phyloP scores from a whole-genome alignment of 2,113 vertebrate genomes.

The Otus sunia region DNA sequence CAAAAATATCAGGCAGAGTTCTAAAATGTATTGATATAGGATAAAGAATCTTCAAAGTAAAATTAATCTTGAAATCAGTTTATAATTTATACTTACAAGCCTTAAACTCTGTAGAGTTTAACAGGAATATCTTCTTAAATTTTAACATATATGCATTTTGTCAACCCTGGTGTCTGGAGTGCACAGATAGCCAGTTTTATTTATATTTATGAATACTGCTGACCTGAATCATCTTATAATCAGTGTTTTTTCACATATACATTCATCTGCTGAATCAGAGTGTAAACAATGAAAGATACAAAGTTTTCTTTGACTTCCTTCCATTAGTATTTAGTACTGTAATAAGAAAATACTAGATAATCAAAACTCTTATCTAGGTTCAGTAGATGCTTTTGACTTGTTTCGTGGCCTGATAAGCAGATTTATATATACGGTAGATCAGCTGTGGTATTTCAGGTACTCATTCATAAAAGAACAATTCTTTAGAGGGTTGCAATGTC shows the following conservation, averaged over 20 bases:
- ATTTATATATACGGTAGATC: neutral
- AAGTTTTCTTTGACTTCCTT: neutral
- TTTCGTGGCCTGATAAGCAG: neutral
- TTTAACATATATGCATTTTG: neutral
- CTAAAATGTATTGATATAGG: neutral
- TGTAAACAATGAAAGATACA: neutral
- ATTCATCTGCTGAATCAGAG: neutral
- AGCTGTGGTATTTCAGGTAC: neutral
- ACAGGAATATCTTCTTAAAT: neutral
- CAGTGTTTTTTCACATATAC: neutral
- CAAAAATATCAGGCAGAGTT: neutral
- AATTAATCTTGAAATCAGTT: neutral
- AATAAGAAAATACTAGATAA: neutral
- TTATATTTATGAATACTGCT: neutral
- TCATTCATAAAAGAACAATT: neutral
- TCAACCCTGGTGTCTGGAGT: neutral
- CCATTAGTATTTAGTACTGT: neutral
- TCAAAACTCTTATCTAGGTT: neutral
- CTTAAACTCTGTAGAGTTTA: neutral
- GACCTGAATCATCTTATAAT: neutral
- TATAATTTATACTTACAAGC: neutral
- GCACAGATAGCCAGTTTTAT: neutral
- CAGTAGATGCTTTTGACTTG: neutral
- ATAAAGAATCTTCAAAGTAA: neutral
- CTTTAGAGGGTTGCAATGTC: neutral